Conservation (phyloP, 1,140 invertebrate genomes). For the Penaeus vannamei region DNA sequence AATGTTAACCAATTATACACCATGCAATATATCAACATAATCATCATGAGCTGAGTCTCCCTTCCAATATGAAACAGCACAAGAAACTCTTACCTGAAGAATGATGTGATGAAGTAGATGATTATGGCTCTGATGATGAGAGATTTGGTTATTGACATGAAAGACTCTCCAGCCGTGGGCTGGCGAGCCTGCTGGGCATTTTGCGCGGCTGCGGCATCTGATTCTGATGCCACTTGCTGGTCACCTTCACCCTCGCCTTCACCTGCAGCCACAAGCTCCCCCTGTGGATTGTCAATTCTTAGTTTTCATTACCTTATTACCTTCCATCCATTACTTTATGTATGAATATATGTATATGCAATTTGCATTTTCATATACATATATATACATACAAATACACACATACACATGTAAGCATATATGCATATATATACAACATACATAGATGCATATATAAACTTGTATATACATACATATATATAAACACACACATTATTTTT, state of each 20-base stretch:
- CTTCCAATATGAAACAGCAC: neutral
- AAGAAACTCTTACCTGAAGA: constrained; percentile 81
- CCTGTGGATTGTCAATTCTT: too few relatives aligned
- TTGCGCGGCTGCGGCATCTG: neutral
- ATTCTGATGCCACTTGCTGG: neutral
- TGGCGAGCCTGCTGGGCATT: constrained; percentile 42
- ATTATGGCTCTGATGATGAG: constrained; percentile 89
- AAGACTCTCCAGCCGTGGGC: constrained; percentile 70
- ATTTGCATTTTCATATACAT: too few relatives aligned
- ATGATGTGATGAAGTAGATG: constrained; percentile 94
- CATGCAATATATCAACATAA: neutral
- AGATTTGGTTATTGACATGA: constrained; percentile 86
- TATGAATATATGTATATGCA: too few relatives aligned
- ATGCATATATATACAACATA: too few relatives aligned
- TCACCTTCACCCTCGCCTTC: neutral
- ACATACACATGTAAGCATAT: too few relatives aligned
- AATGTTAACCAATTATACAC: neutral
- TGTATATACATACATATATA: too few relatives aligned
- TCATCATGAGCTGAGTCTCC: neutral
- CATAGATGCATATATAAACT: too few relatives aligned
- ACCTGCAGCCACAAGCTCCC: neutral
- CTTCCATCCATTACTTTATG: too few relatives aligned
- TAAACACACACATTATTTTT: too few relatives aligned
- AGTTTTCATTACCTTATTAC: too few relatives aligned
- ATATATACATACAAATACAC: too few relatives aligned